Percentiles rank a stretch among this genome's conserved stretches.
These are phyloP conservation scores for Hirtodrosophila histrioides DNA, from an alignment of 2,888 invertebrate species.

Conservation along the genomic window DNA sequence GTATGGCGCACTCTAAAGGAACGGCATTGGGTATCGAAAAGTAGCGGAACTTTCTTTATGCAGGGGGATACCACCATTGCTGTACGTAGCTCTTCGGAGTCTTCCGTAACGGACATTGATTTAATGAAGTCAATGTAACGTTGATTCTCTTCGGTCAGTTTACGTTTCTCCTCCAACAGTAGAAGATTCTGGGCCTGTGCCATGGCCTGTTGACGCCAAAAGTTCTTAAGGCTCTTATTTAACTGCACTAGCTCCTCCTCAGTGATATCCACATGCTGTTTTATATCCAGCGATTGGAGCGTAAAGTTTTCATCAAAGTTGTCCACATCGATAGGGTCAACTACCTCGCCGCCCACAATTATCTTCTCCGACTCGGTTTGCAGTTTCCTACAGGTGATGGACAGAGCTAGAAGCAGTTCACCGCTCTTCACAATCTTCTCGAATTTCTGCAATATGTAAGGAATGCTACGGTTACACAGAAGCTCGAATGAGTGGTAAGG, in stretches of 20 bases:
- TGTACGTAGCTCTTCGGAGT: constrained; percentile 67
- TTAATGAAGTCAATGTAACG: constrained; percentile 78
- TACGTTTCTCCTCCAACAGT: constrained; percentile 68
- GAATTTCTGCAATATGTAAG: constrained; percentile 56
- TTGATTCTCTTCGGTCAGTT: constrained; percentile 77
- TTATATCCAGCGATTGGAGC: constrained; percentile 64
- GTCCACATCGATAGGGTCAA: constrained; percentile 35
- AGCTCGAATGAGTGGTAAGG: too few species aligned
- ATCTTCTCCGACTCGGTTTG: constrained; percentile 83
- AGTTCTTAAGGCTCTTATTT: constrained; percentile 68
- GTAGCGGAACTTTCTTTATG: constrained; percentile 30
- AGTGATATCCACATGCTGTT: constrained; percentile 70
- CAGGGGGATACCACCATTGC: constrained; percentile 46
- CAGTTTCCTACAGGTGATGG: constrained; percentile 79
- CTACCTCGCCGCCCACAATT: constrained; percentile 62
- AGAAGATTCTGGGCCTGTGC: constrained; percentile 76
- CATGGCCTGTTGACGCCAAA: constrained; percentile 81
- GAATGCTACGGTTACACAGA: too few species aligned
- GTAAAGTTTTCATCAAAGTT: constrained; percentile 42
- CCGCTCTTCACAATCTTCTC: constrained; percentile 75
- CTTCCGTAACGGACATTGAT: constrained; percentile 73
- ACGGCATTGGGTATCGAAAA: constrained; percentile 53
- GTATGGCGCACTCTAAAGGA: constrained; percentile 19
- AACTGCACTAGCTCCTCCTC: constrained; percentile 72
- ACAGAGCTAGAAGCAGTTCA: constrained; percentile 75